Evolutionary conservation across 2,888 invertebrate species (phyloP).

Genomic region (Sinotaia quadrata): DNA sequence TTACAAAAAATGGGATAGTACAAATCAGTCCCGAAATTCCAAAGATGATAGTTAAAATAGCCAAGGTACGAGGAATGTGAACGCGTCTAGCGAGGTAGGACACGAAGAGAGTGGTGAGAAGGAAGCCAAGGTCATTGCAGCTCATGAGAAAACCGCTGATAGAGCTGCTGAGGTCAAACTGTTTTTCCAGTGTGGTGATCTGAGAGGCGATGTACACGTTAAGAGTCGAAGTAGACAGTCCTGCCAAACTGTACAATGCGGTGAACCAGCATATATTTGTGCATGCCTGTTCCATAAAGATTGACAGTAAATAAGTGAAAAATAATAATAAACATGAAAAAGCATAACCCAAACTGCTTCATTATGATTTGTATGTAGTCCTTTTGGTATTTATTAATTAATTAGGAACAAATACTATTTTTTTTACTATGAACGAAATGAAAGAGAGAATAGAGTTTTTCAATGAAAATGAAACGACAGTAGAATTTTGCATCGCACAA

Average conservation of each 20-base stretch:
- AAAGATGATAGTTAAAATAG: slow-evolving; percentile 43
- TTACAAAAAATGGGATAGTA: slow-evolving; percentile 48
- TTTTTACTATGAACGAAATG: too few species aligned
- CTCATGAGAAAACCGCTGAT: slow-evolving; percentile 59
- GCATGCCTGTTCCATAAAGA: too few species aligned
- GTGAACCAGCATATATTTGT: slow-evolving; percentile 47
- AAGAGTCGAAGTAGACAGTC: slow-evolving; percentile 45
- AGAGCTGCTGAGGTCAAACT: slow-evolving; percentile 61
- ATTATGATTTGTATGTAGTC: too few species aligned
- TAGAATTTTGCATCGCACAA: too few species aligned
- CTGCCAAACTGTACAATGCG: slow-evolving; percentile 39
- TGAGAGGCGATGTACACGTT: slow-evolving; percentile 51
- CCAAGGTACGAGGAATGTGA: slow-evolving; percentile 52
- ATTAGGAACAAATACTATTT: too few species aligned
- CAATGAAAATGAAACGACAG: too few species aligned
- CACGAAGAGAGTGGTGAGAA: slow-evolving; percentile 45
- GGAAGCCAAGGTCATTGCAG: slow-evolving; percentile 62
- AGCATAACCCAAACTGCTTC: too few species aligned
- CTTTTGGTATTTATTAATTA: too few species aligned
- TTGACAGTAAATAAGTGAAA: too few species aligned
- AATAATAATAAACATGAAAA: too few species aligned
- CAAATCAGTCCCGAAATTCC: slow-evolving; percentile 55
- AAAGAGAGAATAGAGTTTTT: too few species aligned
- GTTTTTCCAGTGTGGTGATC: slow-evolving; percentile 61
- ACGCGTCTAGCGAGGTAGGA: slow-evolving; percentile 44